These are phyloP conservation scores for Megaustenia siamemsis DNA, from an alignment of 2,888 invertebrate genomes.

Conservation along the genomic window DNA sequence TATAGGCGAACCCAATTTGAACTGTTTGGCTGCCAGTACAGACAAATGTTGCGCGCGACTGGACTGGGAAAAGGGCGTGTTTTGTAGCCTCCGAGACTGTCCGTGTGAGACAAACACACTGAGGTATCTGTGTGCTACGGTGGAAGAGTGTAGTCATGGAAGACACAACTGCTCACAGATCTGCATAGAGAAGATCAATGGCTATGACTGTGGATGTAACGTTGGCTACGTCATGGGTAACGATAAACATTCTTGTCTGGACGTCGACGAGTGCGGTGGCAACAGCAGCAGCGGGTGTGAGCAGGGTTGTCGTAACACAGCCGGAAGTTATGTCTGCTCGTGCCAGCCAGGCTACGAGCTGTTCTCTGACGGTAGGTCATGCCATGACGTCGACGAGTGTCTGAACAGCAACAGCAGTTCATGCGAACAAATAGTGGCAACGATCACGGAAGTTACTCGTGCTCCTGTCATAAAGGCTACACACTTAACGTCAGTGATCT, in stretches of 20 bases:
- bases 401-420: neutral
- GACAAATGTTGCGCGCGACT: slow-evolving; percentile 3
- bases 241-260: slow-evolving; percentile 21
- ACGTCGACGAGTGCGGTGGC: neutral
- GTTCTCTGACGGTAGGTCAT: neutral
- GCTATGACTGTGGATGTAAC: neutral
- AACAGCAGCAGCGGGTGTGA: neutral
- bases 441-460: neutral
- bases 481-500: neutral
- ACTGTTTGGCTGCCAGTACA: neutral
- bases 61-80: neutral
- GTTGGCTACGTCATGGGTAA: slow-evolving; percentile 61
- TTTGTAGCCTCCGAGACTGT: neutral
- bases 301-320: slow-evolving; percentile 57
- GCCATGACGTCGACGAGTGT: slow-evolving; percentile 4
- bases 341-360: neutral
- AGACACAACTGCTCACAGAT: slow-evolving; percentile 3
- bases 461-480: neutral
- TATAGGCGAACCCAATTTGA: neutral
- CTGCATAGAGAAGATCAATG: neutral
- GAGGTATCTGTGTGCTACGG: neutral
- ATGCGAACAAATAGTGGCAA: neutral
- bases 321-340: slow-evolving; percentile 57
- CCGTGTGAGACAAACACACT: neutral
- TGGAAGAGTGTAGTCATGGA: neutral